Percentiles rank a stretch among this genome's conserved stretches.
These are phyloP conservation scores for Grapholita molesta DNA, from an alignment of 1,140 invertebrate genomes.

Conservation along the genomic window DNA sequence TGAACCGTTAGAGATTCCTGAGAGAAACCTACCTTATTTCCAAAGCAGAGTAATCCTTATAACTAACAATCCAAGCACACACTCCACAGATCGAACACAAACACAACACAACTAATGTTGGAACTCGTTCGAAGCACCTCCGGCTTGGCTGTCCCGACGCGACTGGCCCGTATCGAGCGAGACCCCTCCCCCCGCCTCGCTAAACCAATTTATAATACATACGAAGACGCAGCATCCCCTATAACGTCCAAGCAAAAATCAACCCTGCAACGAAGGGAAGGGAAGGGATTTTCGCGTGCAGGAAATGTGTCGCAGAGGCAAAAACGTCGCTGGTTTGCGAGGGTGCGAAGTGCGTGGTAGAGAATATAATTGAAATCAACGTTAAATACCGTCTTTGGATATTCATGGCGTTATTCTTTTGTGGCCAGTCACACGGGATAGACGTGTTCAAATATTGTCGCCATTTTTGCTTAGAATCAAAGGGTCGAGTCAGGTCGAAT, in stretches of 20 bases:
- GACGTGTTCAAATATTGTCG: not conserved
- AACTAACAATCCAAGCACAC: slow-evolving; percentile 6
- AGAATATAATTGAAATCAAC: slow-evolving; percentile 61
- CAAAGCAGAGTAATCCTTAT: not conserved
- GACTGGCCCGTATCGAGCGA: slow-evolving; percentile 73
- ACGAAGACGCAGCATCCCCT: slow-evolving; percentile 74
- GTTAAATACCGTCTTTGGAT: slow-evolving; percentile 17
- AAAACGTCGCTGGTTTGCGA: slow-evolving; percentile 70
- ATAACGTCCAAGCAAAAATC: slow-evolving; percentile 29
- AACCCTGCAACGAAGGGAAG: slow-evolving; percentile 28
- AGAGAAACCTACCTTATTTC: slow-evolving; percentile 7
- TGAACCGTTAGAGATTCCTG: too few relatives aligned
- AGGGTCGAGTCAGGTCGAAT: too few relatives aligned
- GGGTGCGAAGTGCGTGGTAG: slow-evolving; percentile 69
- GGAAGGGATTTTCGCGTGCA: slow-evolving; percentile 27
- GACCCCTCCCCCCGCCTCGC: slow-evolving; percentile 64
- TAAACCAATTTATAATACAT: slow-evolving; percentile 78
- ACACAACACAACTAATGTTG: not conserved
- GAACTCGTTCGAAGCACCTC: slow-evolving; percentile 18
- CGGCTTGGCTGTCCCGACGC: slow-evolving; percentile 40
- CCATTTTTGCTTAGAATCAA: too few relatives aligned
- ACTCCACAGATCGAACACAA: not conserved
- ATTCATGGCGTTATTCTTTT: not conserved
- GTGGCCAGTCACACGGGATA: too few relatives aligned
- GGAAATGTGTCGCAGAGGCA: slow-evolving; percentile 65